Evolutionary conservation across 92 coral and sea anemone species (phyloP), one percentile per base, ranked within the genome.

Genomic region (Virgularia gustaviana): DNA sequence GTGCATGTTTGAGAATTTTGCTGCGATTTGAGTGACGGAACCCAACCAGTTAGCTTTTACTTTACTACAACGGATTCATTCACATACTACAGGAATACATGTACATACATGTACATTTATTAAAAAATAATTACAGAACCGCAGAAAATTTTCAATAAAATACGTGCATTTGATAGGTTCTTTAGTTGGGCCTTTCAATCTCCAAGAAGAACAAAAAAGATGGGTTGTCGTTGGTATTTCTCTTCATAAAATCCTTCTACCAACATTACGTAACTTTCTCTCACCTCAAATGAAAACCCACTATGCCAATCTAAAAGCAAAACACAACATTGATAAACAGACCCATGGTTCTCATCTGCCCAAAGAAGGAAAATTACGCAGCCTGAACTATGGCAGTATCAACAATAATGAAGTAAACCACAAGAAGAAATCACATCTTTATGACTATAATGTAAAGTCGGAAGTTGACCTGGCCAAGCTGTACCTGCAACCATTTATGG

Each of bases 151-250:
- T 13, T 43, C 13, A 4, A 13, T 43, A 43, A 13, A 13, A 13
- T 43, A 13, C 51, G 13, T 43, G 51, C 51, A 1, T 43, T 13
- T 22, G 13, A 22, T 4, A 2, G 51, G 20, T 13, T 16, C n/a
- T 16, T 43, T 22, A 13, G 1, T 43, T 2, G 20, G n/a, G 51
- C 13, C 60, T 37, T 88, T 88, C 28, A 57, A 57, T 54, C 80
- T 88, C 32, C 54, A 3, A 15, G 84, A 88, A 65, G 71, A 87
- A 6, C 80, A 88, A 68, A 88, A 86, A 57, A 62, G 95, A 78
- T 88, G 95, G 95, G 80, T 88, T n/a, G 95, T 88, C 41, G 72
- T 83, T 19, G 95, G 95, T 9, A 75, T 88, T 51, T 79, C 86
- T 31, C 75, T 88, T 37, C 65, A 88, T 71, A 86, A 71, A 43